Conservation (phyloP, 2,797 vertebrate genomes). For the Gymnoscopelus microlampas region DNA sequence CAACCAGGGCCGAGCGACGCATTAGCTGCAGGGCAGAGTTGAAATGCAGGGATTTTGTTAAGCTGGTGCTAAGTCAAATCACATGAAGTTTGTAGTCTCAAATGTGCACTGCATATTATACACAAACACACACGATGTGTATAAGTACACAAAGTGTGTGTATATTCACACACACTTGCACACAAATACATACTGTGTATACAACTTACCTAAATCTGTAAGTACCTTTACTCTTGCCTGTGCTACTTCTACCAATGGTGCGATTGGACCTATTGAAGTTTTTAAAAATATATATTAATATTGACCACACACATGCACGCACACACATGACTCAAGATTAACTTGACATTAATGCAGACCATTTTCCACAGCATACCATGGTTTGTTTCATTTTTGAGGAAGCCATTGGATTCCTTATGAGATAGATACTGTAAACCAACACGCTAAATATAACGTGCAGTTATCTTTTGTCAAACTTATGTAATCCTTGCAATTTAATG, state of each 20-base stretch:
- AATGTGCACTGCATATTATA: neutral
- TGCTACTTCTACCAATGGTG: neutral
- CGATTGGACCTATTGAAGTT: neutral
- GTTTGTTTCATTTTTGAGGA: too few species aligned
- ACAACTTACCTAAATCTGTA: constrained; percentile 38
- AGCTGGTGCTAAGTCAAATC: constrained; percentile 35
- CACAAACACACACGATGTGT: neutral
- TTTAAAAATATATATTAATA: too few species aligned
- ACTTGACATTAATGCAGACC: too few species aligned
- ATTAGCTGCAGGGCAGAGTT: constrained; percentile 38
- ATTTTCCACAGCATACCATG: too few species aligned
- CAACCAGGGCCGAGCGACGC: constrained; percentile 16
- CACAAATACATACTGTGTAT: neutral
- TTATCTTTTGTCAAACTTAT: too few species aligned
- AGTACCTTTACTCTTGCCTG: constrained; percentile 34
- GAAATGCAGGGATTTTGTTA: constrained; percentile 31
- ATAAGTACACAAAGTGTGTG: neutral
- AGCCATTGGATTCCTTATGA: too few species aligned
- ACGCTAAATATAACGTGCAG: too few species aligned
- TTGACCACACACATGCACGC: constrained; percentile 9
- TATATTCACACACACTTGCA: constrained; percentile 4
- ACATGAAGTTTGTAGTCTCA: constrained; percentile 21
- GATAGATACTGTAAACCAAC: too few species aligned
- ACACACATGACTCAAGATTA: too few species aligned
- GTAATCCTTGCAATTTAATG: too few species aligned